Evolutionary conservation across 2,113 vertebrate species (phyloP).

Genomic region (Chlorocebus sabaeus): DNA sequence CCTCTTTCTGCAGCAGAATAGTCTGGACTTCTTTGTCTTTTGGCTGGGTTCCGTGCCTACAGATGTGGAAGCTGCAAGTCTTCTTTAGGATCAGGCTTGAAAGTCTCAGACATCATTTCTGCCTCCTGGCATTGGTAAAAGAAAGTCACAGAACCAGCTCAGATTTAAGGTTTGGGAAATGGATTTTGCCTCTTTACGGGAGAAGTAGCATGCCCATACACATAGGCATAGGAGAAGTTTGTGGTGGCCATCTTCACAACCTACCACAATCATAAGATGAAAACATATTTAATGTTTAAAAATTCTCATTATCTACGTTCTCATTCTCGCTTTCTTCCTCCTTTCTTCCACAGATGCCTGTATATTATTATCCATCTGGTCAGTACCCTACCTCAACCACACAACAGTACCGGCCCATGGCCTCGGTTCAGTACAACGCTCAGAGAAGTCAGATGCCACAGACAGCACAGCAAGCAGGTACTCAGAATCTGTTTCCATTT

Average conservation of each 20-base stretch:
- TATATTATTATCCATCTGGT: constrained; percentile 90
- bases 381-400: constrained; percentile 95
- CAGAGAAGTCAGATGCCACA: constrained; percentile 84
- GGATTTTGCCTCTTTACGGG: background rate
- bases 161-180: too few species aligned
- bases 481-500: background rate
- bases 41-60: background rate
- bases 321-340: background rate
- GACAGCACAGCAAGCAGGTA: constrained; percentile 89
- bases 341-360: constrained; percentile 85
- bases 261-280: background rate
- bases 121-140: background rate
- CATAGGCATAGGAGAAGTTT: background rate
- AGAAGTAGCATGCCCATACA: background rate
- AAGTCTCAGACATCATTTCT: background rate
- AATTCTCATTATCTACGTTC: background rate
- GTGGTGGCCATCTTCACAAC: background rate
- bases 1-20: background rate
- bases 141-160: background rate
- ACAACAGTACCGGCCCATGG: constrained; percentile 89
- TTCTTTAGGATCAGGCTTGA: background rate
- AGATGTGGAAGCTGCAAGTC: background rate
- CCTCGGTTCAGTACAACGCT: constrained; percentile 87
- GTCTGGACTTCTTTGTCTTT: background rate
- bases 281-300: background rate